These are phyloP conservation scores for Drosophila anomalata DNA, from an alignment of 2,888 invertebrate genomes.

Conservation along the genomic window DNA sequence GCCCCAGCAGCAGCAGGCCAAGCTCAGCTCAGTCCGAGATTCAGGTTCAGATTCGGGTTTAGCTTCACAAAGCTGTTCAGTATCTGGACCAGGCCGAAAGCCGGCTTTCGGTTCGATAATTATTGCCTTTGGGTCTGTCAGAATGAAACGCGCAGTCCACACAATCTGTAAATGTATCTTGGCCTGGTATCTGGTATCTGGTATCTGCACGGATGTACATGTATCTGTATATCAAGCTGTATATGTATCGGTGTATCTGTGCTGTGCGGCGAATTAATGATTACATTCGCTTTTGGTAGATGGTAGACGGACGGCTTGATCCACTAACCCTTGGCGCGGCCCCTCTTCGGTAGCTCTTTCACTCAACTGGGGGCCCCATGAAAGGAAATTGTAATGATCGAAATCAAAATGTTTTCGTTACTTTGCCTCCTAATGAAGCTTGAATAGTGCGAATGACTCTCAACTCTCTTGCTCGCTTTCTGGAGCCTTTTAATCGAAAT, in stretches of 20 bases:
- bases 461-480: constrained; percentile 56
- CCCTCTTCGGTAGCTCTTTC: constrained; percentile 69
- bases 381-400: constrained; percentile 79
- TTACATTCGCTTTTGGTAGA: constrained; percentile 54
- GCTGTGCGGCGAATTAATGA: constrained; percentile 75
- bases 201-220: constrained; percentile 39
- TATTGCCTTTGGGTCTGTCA: constrained; percentile 61
- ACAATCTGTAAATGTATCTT: constrained; percentile 71
- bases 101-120: constrained; percentile 63
- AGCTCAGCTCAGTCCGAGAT: neutral
- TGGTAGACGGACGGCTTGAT: constrained; percentile 57
- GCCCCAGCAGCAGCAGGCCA: constrained; percentile 3
- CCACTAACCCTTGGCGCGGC: constrained; percentile 73
- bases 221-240: constrained; percentile 53
- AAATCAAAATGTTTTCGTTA: constrained; percentile 79
- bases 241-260: constrained; percentile 11
- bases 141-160: constrained; percentile 39
- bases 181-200: constrained; percentile 20
- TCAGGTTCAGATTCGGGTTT: neutral
- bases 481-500: constrained; percentile 78
- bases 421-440: constrained; percentile 79
- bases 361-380: constrained; percentile 52
- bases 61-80: constrained; percentile 44
- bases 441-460: constrained; percentile 78
- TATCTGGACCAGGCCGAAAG: constrained; percentile 64